Evolutionary conservation across 2,888 invertebrate species (phyloP).

Genomic region (Ecdyonurus torrentis): DNA sequence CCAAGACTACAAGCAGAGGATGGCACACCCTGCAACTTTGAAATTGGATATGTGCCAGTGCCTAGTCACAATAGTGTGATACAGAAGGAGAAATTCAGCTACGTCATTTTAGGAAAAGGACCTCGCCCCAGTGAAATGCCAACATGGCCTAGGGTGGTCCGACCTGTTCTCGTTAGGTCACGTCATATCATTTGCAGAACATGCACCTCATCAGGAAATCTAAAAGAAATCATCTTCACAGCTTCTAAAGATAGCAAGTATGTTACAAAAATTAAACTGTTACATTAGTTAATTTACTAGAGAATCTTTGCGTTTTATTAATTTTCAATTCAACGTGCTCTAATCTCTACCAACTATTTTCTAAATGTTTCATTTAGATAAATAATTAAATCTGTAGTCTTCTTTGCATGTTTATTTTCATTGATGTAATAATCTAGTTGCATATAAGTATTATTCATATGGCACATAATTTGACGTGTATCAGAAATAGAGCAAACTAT

Average conservation of each 20-base stretch:
- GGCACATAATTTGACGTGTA: too few relatives aligned
- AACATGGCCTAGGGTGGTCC: conserved; percentile 66
- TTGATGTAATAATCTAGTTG: too few relatives aligned
- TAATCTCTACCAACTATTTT: too few relatives aligned
- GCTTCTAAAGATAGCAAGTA: conserved; percentile 57
- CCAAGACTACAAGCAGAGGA: conserved; percentile 46
- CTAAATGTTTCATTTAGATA: conserved; percentile 7
- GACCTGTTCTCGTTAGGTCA: conserved; percentile 48
- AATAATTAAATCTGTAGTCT: too few relatives aligned
- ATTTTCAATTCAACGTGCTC: too few relatives aligned
- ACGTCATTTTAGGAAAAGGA: conserved; percentile 28
- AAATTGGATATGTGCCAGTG: conserved; percentile 36
- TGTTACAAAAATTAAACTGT: conserved; percentile 18
- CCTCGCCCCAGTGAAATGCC: conserved; percentile 29
- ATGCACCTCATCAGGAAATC: conserved; percentile 54
- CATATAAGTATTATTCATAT: too few relatives aligned
- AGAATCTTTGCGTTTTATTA: too few relatives aligned
- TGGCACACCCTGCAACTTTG: conserved; percentile 63
- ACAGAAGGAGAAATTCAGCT: conserved; percentile 47
- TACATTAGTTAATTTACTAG: conserved; percentile 2
- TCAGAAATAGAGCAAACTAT: too few relatives aligned
- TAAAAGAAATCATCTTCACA: conserved; percentile 63
- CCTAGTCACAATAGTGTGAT: conserved; percentile 31
- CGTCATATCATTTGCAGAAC: conserved; percentile 60
- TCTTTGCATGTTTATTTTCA: too few relatives aligned